Evolutionary conservation across 2,113 vertebrate species (phyloP).

Genomic region (Damaliscus lunatus): DNA sequence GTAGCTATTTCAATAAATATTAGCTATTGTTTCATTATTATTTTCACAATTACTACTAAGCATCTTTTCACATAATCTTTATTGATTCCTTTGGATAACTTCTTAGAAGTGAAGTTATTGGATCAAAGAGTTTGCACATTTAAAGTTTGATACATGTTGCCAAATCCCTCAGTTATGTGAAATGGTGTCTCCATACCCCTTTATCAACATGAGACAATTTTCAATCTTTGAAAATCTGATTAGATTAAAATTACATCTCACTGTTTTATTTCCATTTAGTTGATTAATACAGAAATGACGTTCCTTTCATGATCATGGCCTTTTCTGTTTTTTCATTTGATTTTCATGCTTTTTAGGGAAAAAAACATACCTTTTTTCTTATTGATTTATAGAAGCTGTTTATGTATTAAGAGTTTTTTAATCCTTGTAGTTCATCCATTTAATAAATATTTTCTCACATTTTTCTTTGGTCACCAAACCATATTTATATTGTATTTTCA

Average conservation of each 20-base stretch:
- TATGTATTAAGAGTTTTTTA: neutral
- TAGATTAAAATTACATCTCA: neutral
- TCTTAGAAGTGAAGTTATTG: neutral
- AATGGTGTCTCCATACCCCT: neutral
- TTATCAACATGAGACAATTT: neutral
- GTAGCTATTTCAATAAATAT: neutral
- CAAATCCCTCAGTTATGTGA: neutral
- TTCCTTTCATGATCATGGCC: neutral
- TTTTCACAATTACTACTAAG: neutral
- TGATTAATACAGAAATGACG: neutral
- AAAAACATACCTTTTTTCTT: neutral
- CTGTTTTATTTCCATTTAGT: neutral
- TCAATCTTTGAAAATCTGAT: conserved; percentile 11
- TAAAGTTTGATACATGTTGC: neutral
- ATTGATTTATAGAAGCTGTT: neutral
- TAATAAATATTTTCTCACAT: neutral
- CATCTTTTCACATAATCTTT: neutral
- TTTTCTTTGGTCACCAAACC: neutral
- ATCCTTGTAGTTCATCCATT: neutral
- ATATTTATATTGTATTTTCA: neutral
- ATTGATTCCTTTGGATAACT: neutral
- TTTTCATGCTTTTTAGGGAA: neutral
- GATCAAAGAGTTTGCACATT: neutral
- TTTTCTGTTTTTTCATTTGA: neutral
- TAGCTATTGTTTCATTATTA: neutral